phyloP scores from a whole-genome alignment of 2,797 vertebrate genomes.

The Falco naumanni region DNA sequence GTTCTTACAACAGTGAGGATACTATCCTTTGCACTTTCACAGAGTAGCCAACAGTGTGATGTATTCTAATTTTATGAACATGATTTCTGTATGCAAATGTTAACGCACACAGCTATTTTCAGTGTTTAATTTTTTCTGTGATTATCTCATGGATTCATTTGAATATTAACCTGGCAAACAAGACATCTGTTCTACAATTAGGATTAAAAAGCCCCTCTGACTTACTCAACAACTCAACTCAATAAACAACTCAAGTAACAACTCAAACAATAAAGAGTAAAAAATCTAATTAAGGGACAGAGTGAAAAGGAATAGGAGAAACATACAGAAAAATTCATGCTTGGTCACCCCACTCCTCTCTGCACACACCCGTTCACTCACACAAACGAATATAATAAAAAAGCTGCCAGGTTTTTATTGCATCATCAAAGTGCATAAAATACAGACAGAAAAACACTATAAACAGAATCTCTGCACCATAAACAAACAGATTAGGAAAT shows the following conservation, averaged over 20 bases:
- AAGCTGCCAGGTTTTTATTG: background rate
- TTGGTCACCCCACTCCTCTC: background rate
- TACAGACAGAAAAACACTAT: background rate
- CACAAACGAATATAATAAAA: background rate
- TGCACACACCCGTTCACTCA: background rate
- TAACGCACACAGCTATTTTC: background rate
- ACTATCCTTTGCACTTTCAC: background rate
- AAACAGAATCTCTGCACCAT: background rate
- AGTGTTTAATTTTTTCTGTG: background rate
- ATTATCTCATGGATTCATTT: background rate
- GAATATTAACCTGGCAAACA: background rate
- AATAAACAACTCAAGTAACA: background rate
- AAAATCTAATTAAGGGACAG: background rate
- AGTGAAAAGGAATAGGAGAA: background rate
- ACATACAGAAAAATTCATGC: background rate
- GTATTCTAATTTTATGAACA: background rate
- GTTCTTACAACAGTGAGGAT: background rate
- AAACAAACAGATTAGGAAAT: background rate
- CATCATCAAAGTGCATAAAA: background rate
- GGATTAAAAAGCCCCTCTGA: background rate
- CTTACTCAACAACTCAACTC: background rate
- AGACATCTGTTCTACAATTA: background rate
- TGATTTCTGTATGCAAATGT: background rate
- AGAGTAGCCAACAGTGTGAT: background rate
- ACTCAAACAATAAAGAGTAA: background rate